Conservation (phyloP, 2,888 invertebrate species). For the Aricia artaxerxes region DNA sequence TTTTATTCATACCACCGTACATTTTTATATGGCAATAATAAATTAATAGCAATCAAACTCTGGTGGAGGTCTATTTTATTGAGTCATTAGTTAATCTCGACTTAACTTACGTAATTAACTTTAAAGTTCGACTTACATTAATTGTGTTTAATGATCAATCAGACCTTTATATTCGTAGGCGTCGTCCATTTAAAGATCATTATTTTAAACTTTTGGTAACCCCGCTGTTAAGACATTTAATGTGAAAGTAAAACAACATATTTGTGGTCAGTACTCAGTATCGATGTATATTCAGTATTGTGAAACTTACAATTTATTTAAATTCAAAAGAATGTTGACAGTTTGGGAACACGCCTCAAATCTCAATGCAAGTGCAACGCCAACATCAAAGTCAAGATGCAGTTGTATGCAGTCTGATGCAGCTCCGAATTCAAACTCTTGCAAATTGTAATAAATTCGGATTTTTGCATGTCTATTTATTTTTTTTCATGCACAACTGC, state of each 20-base stretch:
- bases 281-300: neutral
- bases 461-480: too few relatives aligned
- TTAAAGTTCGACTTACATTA: constrained; percentile 4
- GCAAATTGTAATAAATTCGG: too few relatives aligned
- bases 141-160: neutral
- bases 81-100: constrained; percentile 19
- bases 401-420: too few relatives aligned
- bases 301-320: neutral
- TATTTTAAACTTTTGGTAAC: neutral
- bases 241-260: constrained; percentile 14
- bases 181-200: neutral
- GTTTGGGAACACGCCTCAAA: neutral
- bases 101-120: constrained; percentile 24
- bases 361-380: neutral
- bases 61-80: constrained; percentile 16
- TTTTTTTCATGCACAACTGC: too few relatives aligned
- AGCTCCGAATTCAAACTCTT: too few relatives aligned
- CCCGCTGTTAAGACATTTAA: neutral
- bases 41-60: neutral
- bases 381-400: too few relatives aligned
- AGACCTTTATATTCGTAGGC: neutral
- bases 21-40: neutral
- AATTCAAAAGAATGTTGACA: neutral
- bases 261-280: neutral
- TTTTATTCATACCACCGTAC: too few relatives aligned